Evolutionary conservation across 2,888 invertebrate genomes (phyloP), one percentile per base, ranked within the genome.

Genomic region (Caradrina kadenii): DNA sequence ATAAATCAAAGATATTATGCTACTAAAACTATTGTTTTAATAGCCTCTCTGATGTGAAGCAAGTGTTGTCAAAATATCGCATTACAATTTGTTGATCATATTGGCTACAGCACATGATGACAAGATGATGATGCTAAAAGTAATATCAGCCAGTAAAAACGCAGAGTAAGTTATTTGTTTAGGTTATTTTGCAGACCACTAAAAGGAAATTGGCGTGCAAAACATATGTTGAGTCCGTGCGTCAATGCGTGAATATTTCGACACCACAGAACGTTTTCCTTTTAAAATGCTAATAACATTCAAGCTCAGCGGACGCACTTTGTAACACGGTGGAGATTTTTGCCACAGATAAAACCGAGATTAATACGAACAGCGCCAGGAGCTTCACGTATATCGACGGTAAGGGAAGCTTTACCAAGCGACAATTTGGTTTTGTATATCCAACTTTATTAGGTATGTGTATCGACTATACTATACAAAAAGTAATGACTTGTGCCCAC

Each of bases 271-370:
- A 74, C 63, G 54, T 42, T 69, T 76, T 56, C 61, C 22, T 68
- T 74, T 76, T 66, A 67, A 82, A 76, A 83, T 83, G 67, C 60
- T 68, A 83, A 81, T 80, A 64, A 68, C 61, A 80, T 76, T 80
- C 64, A 59, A 71, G 53, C 55, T 59, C 42, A 62, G 55, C 62
- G 63, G 67, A 78, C 63, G 60, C 54, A 63, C 56, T 63, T 71
- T 13, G 65, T 76, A 62, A 76, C 13, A 67, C 56, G 60, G 62
- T 53, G 70, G 13, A 65, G 76, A 76, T 76, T 69, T 61, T 62
- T 54, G 45, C 52, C 63, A 39, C 66, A 50, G 83, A 82, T 81
- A 73, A 68, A 58, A 59, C 31, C 63, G 45, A 73, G 64, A 81
- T 73, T 78, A 81, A 63, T 69, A 48, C 72, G 22, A 55, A 63